These are phyloP conservation scores for Alviniconcha marisindica DNA, from an alignment of 1,140 invertebrate genomes.

Conservation along the genomic window DNA sequence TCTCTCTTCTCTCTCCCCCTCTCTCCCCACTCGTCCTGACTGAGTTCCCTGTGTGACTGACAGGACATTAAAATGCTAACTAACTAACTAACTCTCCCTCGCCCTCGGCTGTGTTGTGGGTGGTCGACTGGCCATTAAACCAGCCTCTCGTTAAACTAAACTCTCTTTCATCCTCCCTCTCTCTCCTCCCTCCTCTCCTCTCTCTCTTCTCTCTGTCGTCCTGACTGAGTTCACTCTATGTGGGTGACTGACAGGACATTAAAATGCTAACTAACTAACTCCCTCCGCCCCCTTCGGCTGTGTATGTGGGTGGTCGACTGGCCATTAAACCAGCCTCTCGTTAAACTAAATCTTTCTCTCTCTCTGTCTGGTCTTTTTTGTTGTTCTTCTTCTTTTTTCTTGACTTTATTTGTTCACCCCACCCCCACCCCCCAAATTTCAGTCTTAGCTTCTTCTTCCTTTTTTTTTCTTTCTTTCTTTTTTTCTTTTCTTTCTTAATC, in stretches of 20 bases:
- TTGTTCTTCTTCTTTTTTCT: too few species aligned
- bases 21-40: neutral
- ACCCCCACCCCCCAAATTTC: too few species aligned
- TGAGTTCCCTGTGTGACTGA: neutral
- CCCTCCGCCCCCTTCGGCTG: too few species aligned
- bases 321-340: neutral
- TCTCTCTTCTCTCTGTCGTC: neutral
- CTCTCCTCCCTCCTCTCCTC: neutral
- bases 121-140: too few species aligned
- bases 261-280: too few species aligned
- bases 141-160: slow-evolving; percentile 11
- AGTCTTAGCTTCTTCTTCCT: too few species aligned
- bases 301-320: too few species aligned
- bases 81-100: too few species aligned
- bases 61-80: too few species aligned
- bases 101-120: too few species aligned
- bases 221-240: neutral
- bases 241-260: neutral
- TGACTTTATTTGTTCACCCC: neutral
- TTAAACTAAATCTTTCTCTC: neutral
- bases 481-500: too few species aligned
- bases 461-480: too few species aligned
- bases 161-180: slow-evolving; percentile 1
- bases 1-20: neutral
- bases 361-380: neutral